phyloP scores from a whole-genome alignment of 2,888 invertebrate genomes.

The Amiota mariae region DNA sequence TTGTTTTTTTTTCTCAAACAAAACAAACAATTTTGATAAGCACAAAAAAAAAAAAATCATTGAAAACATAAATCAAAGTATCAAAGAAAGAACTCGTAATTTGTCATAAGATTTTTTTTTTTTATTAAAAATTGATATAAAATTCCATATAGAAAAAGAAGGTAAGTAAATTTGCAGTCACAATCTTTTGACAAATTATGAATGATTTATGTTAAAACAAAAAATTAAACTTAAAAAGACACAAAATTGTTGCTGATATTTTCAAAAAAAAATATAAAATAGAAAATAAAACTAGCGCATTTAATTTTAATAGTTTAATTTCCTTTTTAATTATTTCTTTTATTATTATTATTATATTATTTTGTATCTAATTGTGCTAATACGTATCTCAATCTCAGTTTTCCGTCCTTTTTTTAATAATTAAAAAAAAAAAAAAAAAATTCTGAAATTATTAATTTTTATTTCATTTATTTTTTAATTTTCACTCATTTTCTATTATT shows the following conservation, averaged over 20 bases:
- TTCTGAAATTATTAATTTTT: neutral
- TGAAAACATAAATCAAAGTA: too few species aligned
- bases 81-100: too few species aligned
- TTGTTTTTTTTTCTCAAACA: too few species aligned
- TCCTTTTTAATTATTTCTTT: slow-evolving; percentile 25
- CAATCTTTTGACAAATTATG: slow-evolving; percentile 26
- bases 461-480: slow-evolving; percentile 36
- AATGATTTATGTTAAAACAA: neutral
- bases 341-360: slow-evolving; percentile 14
- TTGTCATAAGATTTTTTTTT: too few species aligned
- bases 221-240: slow-evolving; percentile 10
- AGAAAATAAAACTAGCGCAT: slow-evolving; percentile 37
- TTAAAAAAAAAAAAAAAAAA: neutral
- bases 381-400: slow-evolving; percentile 39
- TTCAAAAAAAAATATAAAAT: slow-evolving; percentile 30
- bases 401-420: slow-evolving; percentile 43
- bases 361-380: slow-evolving; percentile 62
- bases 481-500: slow-evolving; percentile 7
- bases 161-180: slow-evolving; percentile 46
- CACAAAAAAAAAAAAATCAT: too few species aligned
- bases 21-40: too few species aligned
- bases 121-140: too few species aligned
- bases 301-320: slow-evolving; percentile 41
- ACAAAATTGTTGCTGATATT: slow-evolving; percentile 65
- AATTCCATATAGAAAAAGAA: slow-evolving; percentile 1